Conservation (phyloP, 2,888 invertebrate genomes). For the Smittia aterrima region DNA sequence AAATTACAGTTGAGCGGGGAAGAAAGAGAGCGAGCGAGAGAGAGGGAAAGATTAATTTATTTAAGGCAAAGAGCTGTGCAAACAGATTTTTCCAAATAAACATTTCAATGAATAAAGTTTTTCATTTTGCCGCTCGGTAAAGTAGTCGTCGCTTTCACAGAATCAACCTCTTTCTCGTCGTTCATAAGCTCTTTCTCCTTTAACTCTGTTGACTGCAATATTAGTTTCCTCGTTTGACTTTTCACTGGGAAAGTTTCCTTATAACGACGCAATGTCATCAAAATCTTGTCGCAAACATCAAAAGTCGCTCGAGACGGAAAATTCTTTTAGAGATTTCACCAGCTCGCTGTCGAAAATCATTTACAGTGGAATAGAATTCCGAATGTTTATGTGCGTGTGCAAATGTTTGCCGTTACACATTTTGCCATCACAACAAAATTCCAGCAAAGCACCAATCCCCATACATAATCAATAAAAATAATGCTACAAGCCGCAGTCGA, state of each 20-base stretch:
- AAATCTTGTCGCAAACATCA: neutral
- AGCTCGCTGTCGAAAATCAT: neutral
- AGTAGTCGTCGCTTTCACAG: neutral
- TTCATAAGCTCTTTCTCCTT: neutral
- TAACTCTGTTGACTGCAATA: neutral
- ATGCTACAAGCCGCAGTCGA: neutral
- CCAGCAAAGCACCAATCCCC: neutral
- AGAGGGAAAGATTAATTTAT: conserved; percentile 19
- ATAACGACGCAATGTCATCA: too few species aligned
- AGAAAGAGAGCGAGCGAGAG: too few species aligned
- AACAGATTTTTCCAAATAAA: conserved; percentile 40
- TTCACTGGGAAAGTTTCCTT: too few species aligned
- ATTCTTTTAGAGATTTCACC: neutral
- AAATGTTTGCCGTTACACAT: neutral
- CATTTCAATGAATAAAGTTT: conserved; percentile 40
- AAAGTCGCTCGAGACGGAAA: neutral
- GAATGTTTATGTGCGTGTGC: neutral
- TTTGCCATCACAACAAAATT: neutral
- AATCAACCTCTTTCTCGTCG: neutral
- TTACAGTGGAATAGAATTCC: neutral
- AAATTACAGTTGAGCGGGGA: conserved; percentile 8
- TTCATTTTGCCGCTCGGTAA: conserved; percentile 21
- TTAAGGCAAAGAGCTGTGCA: conserved; percentile 40
- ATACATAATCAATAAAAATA: conserved; percentile 17
- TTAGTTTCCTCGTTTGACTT: neutral